Percentiles rank a stretch among this genome's conserved stretches.
Conservation (phyloP, 1,140 invertebrate genomes). For the Octopus bimaculoides region DNA sequence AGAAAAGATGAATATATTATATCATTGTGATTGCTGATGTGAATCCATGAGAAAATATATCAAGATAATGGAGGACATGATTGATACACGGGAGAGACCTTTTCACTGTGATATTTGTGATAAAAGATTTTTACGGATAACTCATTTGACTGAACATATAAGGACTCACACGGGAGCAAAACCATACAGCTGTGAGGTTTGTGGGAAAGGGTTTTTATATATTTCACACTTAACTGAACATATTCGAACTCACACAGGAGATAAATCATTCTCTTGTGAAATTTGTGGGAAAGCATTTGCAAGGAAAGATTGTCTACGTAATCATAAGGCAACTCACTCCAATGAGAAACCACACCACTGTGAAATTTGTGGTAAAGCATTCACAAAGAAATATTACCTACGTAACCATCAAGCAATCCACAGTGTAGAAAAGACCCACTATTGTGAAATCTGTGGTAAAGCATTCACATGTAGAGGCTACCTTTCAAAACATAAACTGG, state of each 20-base stretch:
- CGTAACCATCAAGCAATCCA: conserved; percentile 48
- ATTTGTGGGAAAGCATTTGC: conserved; percentile 48
- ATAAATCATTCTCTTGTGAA: conserved; percentile 51
- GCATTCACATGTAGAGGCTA: conserved; percentile 33
- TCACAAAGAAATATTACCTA: conserved; percentile 62
- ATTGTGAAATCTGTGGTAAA: conserved; percentile 52
- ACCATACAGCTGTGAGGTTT: conserved; percentile 96
- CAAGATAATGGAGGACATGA: too few species aligned
- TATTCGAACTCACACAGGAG: conserved; percentile 51
- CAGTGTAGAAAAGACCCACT: conserved; percentile 43
- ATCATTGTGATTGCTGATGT: too few species aligned
- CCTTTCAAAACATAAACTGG: conserved; percentile 21
- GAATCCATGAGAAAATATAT: too few species aligned
- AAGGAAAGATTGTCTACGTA: conserved; percentile 35
- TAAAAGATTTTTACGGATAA: conserved; percentile 19
- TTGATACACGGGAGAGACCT: conserved; percentile 12
- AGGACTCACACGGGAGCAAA: conserved; percentile 95
- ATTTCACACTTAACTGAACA: conserved; percentile 46
- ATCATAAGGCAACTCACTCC: conserved; percentile 52
- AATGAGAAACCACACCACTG: conserved; percentile 51
- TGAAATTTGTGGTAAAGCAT: conserved; percentile 46
- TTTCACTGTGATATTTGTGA: conserved; percentile 27
- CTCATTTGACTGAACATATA: conserved; percentile 66
- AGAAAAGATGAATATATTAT: too few species aligned
- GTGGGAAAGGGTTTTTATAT: conserved; percentile 82